Conservation (phyloP, 2,797 vertebrate species). For the Dryobates pubescens region DNA sequence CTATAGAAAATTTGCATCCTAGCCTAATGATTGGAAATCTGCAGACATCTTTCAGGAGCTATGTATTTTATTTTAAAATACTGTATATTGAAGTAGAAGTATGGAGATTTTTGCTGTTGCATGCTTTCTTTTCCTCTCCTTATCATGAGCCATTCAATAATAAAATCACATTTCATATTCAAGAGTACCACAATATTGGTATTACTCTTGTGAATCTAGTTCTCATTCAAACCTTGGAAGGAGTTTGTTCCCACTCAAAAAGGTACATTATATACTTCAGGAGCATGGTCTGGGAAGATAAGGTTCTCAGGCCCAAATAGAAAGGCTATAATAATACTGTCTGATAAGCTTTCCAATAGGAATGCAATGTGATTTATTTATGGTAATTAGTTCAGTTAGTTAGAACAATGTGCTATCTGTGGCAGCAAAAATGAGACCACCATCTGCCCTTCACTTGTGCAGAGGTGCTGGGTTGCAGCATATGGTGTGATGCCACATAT, state of each 20-base stretch:
- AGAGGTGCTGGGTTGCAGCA: accelerated
- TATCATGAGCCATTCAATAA: neutral
- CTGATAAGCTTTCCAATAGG: constrained; percentile 14
- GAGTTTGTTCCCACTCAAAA: neutral
- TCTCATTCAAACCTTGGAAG: neutral
- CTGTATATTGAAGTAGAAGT: neutral
- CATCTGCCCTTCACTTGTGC: neutral
- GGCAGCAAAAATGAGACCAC: neutral
- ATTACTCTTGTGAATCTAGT: neutral
- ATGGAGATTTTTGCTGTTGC: neutral
- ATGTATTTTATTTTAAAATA: neutral
- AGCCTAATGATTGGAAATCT: neutral
- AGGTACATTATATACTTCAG: neutral
- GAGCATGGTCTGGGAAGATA: constrained; percentile 18
- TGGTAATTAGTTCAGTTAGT: constrained; percentile 36
- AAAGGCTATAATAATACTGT: neutral
- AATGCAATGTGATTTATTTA: constrained; percentile 29
- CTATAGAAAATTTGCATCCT: neutral
- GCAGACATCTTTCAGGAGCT: neutral
- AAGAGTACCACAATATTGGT: neutral
- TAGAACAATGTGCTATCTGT: neutral
- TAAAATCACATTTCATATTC: neutral
- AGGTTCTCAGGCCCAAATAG: neutral
- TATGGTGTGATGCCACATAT: accelerated
- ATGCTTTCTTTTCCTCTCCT: neutral